Evolutionary conservation across 2,888 invertebrate species (phyloP).

Genomic region (Microctonus aethiopoides): DNA sequence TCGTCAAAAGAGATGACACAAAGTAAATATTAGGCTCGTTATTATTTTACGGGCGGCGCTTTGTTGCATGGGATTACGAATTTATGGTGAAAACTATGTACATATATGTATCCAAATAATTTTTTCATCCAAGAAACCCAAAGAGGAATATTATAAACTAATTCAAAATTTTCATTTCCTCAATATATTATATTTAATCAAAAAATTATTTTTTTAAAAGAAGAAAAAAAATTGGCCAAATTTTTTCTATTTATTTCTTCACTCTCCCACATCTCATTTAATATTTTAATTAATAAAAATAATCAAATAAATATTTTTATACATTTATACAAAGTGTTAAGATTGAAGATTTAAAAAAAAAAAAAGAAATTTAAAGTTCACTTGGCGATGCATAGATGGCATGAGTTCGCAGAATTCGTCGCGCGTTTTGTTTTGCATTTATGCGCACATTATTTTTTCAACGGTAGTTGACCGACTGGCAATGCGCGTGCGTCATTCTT

Average conservation of each 20-base stretch:
- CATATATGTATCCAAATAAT: no score
- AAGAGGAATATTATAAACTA: constrained; percentile 2
- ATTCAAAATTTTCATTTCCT: background rate
- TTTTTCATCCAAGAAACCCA: background rate
- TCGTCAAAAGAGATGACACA: constrained; percentile 42
- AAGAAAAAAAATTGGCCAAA: no score
- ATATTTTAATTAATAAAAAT: no score
- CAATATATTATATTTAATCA: background rate
- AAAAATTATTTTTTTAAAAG: background rate
- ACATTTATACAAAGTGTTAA: no score
- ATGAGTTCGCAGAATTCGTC: constrained; percentile 53
- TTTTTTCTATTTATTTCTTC: no score
- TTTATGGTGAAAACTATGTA: constrained; percentile 38
- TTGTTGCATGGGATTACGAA: constrained; percentile 48
- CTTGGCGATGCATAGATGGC: constrained; percentile 54
- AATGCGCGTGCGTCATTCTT: background rate
- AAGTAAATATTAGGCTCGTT: constrained; percentile 56
- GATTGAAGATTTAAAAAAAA: background rate
- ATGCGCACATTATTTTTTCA: constrained; percentile 29
- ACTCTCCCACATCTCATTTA: no score
- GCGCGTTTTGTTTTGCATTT: constrained; percentile 27
- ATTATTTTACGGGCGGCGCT: constrained; percentile 55
- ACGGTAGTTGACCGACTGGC: background rate
- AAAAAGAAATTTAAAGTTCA: constrained; percentile 44
- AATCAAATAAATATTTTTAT: no score